A percentile compares a stretch with the other conserved stretches of the same genome.
Conservation (phyloP, 2,113 vertebrate species). For the Neomonachus schauinslandi region DNA sequence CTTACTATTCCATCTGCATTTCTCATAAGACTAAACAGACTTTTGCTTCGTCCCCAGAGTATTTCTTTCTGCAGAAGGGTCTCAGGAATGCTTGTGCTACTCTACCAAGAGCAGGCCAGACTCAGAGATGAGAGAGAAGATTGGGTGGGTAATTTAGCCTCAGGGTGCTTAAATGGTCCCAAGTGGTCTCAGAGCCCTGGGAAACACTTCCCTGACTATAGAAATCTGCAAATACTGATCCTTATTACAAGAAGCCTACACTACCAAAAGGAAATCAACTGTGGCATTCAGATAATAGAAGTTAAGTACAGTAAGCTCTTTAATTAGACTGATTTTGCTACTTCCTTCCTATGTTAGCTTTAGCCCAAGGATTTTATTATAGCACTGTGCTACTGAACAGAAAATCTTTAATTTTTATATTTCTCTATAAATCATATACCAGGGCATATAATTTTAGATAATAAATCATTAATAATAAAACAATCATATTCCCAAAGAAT, state of each 20-base stretch:
- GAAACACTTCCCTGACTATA: not conserved
- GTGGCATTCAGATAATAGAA: not conserved
- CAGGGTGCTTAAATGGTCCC: not conserved
- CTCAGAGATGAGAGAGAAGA: not conserved
- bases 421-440: slow-evolving; percentile 13
- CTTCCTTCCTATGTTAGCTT: not conserved
- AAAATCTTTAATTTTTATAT: slow-evolving; percentile 36
- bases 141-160: not conserved
- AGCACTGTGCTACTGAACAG: not conserved
- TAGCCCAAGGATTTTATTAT: not conserved
- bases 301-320: not conserved
- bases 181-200: not conserved
- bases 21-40: not conserved
- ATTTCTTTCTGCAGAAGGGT: not conserved
- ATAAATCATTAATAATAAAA: not conserved
- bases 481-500: not conserved
- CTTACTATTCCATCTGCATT: not conserved
- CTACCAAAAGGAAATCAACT: not conserved
- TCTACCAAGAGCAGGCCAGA: not conserved
- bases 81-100: not conserved
- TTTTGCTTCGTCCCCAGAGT: not conserved
- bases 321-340: not conserved
- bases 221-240: slow-evolving; percentile 16
- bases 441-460: not conserved
- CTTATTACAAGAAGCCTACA: not conserved